Conservation (phyloP, 2,113 vertebrate genomes). For the Phylloscopus trochilus region DNA sequence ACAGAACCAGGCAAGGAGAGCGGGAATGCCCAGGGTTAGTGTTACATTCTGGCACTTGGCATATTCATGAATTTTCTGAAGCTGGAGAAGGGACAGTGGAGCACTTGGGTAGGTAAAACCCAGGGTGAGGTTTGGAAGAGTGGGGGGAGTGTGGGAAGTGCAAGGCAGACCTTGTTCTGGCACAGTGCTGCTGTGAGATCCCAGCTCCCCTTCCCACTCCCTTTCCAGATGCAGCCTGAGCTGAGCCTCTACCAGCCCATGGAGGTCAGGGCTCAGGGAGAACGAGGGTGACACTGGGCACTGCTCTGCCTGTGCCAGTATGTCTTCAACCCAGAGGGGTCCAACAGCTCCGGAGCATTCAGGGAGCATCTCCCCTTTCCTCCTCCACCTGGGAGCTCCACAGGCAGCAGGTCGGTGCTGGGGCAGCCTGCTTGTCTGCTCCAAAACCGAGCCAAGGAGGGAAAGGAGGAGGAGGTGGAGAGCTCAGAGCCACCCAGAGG, state of each 20-base stretch:
- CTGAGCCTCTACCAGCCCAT: fast-evolving
- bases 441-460: not conserved
- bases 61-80: not conserved
- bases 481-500: not conserved
- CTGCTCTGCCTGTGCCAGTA: not conserved
- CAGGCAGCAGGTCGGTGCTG: not conserved
- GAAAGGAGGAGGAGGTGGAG: not conserved
- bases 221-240: not conserved
- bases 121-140: not conserved
- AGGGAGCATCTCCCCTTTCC: not conserved
- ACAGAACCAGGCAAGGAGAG: not conserved
- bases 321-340: fast-evolving
- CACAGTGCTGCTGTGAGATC: not conserved
- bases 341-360: not conserved
- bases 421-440: not conserved
- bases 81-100: not conserved
- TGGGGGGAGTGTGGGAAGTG: not conserved
- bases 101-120: not conserved
- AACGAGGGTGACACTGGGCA: not conserved
- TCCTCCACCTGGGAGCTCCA: not conserved
- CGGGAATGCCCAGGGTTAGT: not conserved
- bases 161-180: not conserved
- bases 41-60: not conserved
- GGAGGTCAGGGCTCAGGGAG: not conserved
- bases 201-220: not conserved